Conservation (phyloP, 2,797 vertebrate genomes). For the Leptodactylus fallax region DNA sequence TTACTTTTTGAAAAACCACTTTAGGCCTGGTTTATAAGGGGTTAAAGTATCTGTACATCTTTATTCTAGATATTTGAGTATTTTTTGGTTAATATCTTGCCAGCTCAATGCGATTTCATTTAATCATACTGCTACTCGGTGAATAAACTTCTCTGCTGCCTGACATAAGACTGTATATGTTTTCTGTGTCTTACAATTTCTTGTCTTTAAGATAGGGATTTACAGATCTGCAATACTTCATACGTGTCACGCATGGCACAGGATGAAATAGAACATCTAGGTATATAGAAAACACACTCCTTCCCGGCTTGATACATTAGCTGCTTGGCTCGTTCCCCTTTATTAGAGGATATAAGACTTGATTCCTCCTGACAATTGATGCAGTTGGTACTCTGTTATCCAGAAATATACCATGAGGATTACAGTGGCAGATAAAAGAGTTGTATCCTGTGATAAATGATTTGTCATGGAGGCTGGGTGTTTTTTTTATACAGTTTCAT, state of each 20-base stretch:
- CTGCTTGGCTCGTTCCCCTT: slow-evolving; percentile 18
- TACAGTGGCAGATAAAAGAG: slow-evolving; percentile 27
- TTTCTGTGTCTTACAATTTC: not conserved
- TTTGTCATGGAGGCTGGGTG: not conserved
- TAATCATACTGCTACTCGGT: not conserved
- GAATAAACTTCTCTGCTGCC: not conserved
- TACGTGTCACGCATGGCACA: not conserved
- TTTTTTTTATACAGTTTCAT: not conserved
- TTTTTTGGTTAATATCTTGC: not conserved
- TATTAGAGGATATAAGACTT: slow-evolving; percentile 41
- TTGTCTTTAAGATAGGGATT: not conserved
- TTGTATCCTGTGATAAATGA: slow-evolving; percentile 47
- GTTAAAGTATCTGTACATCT: not conserved
- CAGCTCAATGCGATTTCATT: not conserved
- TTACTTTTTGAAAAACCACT: too few species aligned
- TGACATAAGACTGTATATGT: not conserved
- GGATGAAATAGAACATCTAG: slow-evolving; percentile 30
- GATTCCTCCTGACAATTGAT: slow-evolving; percentile 43
- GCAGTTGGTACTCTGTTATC: slow-evolving; percentile 33
- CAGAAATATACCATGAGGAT: slow-evolving; percentile 31
- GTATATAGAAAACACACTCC: slow-evolving; percentile 23
- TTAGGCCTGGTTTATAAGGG: too few species aligned
- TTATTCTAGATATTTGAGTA: not conserved
- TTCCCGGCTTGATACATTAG: slow-evolving; percentile 20
- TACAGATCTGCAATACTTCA: not conserved